phyloP scores from a whole-genome alignment of 2,797 vertebrate genomes.

The Gambusia yucatana region DNA sequence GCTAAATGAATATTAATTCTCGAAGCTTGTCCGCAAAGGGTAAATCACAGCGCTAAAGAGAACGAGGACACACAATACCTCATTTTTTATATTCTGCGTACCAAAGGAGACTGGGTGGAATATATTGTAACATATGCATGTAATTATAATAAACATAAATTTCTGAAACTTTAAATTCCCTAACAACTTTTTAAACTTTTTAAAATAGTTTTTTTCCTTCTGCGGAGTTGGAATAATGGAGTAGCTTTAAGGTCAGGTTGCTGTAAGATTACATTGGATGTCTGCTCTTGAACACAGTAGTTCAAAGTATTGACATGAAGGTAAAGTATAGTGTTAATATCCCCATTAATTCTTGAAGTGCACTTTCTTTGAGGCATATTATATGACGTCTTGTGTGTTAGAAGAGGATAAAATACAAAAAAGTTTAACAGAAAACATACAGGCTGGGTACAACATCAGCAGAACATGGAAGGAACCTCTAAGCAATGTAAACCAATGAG shows the following conservation, averaged over 20 bases:
- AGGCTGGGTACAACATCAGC: too few species aligned
- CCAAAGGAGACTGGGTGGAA: slow-evolving; percentile 10
- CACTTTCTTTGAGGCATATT: neutral
- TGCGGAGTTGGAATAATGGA: neutral
- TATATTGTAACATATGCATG: slow-evolving; percentile 1
- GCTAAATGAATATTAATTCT: slow-evolving; percentile 27
- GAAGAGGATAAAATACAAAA: too few species aligned
- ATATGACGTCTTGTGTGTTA: too few species aligned
- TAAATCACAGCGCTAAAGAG: slow-evolving; percentile 30
- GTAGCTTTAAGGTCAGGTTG: neutral
- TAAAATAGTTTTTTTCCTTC: neutral
- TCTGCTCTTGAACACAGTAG: neutral
- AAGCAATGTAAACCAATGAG: neutral
- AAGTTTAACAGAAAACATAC: too few species aligned
- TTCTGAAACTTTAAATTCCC: neutral
- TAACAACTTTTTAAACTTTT: neutral
- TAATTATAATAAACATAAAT: slow-evolving; percentile 20
- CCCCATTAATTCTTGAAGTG: neutral
- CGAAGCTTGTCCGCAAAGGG: slow-evolving; percentile 23
- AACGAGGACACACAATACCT: slow-evolving; percentile 30
- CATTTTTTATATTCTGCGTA: slow-evolving; percentile 13
- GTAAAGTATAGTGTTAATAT: neutral
- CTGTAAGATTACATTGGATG: neutral
- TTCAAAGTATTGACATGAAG: neutral
- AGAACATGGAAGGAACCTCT: too few species aligned